Conservation (phyloP, 1,140 invertebrate species). For the Mizuhopecten yessoensis region DNA sequence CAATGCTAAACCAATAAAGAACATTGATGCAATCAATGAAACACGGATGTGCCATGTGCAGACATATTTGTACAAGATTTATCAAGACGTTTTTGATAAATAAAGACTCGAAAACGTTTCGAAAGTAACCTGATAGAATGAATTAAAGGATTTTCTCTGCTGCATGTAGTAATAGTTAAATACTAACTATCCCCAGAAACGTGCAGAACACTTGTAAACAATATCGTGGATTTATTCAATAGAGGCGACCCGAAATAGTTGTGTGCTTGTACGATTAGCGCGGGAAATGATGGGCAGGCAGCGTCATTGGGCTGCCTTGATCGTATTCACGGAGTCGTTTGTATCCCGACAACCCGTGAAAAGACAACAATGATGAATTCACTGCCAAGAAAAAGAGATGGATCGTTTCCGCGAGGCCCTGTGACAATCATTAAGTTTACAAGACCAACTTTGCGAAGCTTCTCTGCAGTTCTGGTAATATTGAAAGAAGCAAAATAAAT, state of each 20-base stretch:
- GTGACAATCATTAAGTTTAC: conserved; percentile 19
- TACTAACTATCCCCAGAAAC: too few relatives aligned
- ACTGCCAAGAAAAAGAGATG: conserved; percentile 16
- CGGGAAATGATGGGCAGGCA: neutral
- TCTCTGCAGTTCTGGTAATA: conserved; percentile 27
- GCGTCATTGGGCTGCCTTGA: neutral
- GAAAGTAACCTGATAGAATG: too few relatives aligned
- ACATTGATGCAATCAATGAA: too few relatives aligned
- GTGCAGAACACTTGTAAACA: neutral
- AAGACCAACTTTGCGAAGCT: neutral
- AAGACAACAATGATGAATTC: conserved; percentile 33
- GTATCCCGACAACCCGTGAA: neutral
- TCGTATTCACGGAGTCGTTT: neutral
- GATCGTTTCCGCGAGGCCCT: neutral
- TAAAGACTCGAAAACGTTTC: too few relatives aligned
- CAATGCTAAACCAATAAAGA: too few relatives aligned
- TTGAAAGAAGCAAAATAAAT: conserved; percentile 17
- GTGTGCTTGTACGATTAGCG: neutral
- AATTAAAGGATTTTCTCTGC: too few relatives aligned
- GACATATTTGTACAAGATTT: too few relatives aligned
- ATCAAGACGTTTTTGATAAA: too few relatives aligned
- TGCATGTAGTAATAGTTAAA: too few relatives aligned
- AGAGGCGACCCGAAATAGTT: neutral
- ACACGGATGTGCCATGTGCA: too few relatives aligned
- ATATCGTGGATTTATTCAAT: neutral